A percentile compares a stretch with the other conserved stretches of the same genome.
Conservation (phyloP, 2,113 vertebrate species). For the Bujurquina vittata region DNA sequence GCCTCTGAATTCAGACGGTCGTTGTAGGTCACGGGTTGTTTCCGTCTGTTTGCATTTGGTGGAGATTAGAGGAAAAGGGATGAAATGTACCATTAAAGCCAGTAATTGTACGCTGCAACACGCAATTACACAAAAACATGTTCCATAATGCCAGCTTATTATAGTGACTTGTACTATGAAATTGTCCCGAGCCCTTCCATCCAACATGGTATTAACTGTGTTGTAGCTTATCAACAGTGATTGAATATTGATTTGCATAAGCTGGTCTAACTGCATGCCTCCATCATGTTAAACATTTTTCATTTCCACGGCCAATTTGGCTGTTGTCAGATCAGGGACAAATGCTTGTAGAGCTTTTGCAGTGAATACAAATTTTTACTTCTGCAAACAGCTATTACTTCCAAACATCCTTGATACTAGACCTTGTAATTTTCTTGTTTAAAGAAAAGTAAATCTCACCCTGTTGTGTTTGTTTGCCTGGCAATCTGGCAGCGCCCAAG, state of each 20-base stretch:
- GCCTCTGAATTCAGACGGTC: constrained; percentile 23
- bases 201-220: constrained; percentile 35
- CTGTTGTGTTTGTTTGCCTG: background rate
- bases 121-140: constrained; percentile 20
- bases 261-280: background rate
- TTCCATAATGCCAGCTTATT: constrained; percentile 25
- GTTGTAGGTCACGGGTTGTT: background rate
- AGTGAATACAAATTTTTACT: background rate
- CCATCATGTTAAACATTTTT: background rate
- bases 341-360: background rate
- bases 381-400: constrained; percentile 3
- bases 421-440: constrained; percentile 15
- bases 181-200: constrained; percentile 11
- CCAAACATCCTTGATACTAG: constrained; percentile 1
- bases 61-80: background rate
- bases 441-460: constrained; percentile 1
- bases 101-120: constrained; percentile 12
- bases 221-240: constrained; percentile 6
- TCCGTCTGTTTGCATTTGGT: constrained; percentile 16
- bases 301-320: background rate
- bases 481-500: background rate
- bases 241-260: constrained; percentile 42
- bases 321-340: constrained; percentile 5
- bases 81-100: background rate
- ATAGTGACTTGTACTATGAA: constrained; percentile 25